phyloP scores from a whole-genome alignment of 2,113 vertebrate genomes.

The Nerophis lumbriciformis region DNA sequence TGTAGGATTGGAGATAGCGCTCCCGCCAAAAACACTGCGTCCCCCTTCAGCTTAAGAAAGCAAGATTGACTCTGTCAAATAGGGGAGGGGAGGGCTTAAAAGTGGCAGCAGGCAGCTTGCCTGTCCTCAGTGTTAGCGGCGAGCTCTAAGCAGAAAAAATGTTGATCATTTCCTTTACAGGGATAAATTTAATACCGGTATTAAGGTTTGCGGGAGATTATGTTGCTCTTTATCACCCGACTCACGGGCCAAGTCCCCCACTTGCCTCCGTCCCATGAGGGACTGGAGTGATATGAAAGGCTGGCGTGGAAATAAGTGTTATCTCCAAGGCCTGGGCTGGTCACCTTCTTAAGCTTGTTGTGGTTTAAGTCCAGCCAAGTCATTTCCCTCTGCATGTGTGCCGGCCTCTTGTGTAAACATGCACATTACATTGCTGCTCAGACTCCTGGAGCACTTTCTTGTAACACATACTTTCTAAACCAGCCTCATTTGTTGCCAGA shows the following conservation, averaged over 20 bases:
- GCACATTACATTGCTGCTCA: slow-evolving; percentile 30
- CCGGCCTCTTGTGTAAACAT: slow-evolving; percentile 30
- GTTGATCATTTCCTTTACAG: slow-evolving; percentile 55
- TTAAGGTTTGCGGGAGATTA: slow-evolving; percentile 57
- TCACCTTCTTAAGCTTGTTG: slow-evolving; percentile 51
- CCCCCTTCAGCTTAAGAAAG: slow-evolving; percentile 39
- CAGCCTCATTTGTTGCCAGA: too few species aligned
- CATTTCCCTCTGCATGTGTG: slow-evolving; percentile 30
- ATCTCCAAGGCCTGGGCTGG: slow-evolving; percentile 57
- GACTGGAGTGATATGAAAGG: slow-evolving; percentile 35
- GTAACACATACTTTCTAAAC: too few species aligned
- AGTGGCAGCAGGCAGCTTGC: slow-evolving; percentile 22
- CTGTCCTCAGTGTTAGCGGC: slow-evolving; percentile 34
- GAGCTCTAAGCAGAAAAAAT: slow-evolving; percentile 34
- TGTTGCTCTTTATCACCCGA: slow-evolving; percentile 27
- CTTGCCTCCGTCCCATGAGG: slow-evolving; percentile 30
- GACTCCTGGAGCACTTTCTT: background rate
- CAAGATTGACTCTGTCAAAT: slow-evolving; percentile 13
- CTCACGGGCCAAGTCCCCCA: slow-evolving; percentile 22
- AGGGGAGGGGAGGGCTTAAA: slow-evolving; percentile 20
- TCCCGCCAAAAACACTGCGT: slow-evolving; percentile 15
- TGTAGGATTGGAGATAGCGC: slow-evolving; percentile 36
- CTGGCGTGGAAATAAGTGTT: slow-evolving; percentile 43
- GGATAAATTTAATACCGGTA: slow-evolving; percentile 45
- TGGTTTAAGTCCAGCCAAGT: slow-evolving; percentile 46